phyloP scores from a whole-genome alignment of 2,888 invertebrate species.

The Omphaloscelis lunosa region DNA sequence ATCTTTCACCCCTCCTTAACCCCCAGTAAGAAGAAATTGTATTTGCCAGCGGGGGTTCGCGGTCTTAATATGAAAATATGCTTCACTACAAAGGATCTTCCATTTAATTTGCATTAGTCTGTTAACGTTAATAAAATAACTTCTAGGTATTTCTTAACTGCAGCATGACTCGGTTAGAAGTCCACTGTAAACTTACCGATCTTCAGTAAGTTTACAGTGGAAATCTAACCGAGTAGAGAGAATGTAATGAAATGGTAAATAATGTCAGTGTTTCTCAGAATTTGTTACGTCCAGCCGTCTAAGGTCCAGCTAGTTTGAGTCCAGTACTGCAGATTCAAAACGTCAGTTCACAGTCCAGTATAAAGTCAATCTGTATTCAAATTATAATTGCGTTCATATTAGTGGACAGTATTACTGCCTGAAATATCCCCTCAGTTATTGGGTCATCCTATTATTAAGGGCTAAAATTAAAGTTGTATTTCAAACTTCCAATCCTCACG shows the following conservation, averaged over 20 bases:
- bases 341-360: not conserved
- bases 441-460: constrained; percentile 48
- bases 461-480: constrained; percentile 51
- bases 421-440: constrained; percentile 16
- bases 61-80: constrained; percentile 87
- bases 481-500: constrained; percentile 51
- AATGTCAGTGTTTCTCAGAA: not conserved
- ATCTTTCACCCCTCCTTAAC: constrained; percentile 55
- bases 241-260: not conserved
- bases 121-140: constrained; percentile 70
- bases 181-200: not conserved
- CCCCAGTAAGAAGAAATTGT: constrained; percentile 81
- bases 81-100: constrained; percentile 81
- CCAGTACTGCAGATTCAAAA: not conserved
- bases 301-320: not conserved
- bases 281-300: not conserved
- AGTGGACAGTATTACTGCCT: constrained; percentile 17
- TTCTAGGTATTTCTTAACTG: constrained; percentile 66
- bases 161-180: constrained; percentile 53
- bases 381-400: constrained; percentile 29
- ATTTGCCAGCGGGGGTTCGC: constrained; percentile 81
- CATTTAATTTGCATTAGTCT: constrained; percentile 84
- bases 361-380: constrained; percentile 24
- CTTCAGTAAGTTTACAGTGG: too few relatives aligned
- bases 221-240: too few relatives aligned